Evolutionary conservation across 2,113 vertebrate species (phyloP), one percentile per base, ranked within the genome.

Genomic region (Aptenodytes forsteri): DNA sequence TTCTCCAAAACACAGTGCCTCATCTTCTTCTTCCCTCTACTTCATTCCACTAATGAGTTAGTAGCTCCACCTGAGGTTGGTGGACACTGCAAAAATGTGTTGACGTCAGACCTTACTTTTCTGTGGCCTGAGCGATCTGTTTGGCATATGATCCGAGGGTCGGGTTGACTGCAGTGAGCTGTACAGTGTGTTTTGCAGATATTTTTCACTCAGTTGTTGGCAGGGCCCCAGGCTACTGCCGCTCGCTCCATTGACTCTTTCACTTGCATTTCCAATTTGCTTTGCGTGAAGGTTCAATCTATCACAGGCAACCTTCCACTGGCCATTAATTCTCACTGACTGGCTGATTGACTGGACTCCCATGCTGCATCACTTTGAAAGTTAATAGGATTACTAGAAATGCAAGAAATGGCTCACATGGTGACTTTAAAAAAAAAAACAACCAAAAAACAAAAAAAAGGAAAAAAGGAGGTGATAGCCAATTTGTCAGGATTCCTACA

Each of bases 241-340:
- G 71, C 77, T 89, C 38, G 36, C 44, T 83, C 71, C 40, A n/a
- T 34, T 93, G 76, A 75, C 85, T 84, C 77, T 69, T 76, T 77
- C 75, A 76, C 92, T 96, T 83, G 86, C 49, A 64, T 95, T 97
- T 94, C 81, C 83, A 93, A 97, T 96, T 96, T 93, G 56, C 80
- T 87, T 65, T 73, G 61, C 8, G 0, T 87, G 90, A 95, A 94
- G 82, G 86, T 66, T 76, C 73, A 16, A 69, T 95, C 64, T 89
- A 47, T 96, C 96, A 96, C 10, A 11, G 69, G 62, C 88, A 95
- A 19, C 93, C 62, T 89, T 94, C 50, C 36, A 61, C 42, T 82
- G 70, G 38, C 76, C 66, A 38, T 94, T 94, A 95, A 88, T 96
- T 92, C 47, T 81, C 71, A 36, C 72, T 58, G 76, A 19, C 85